These are phyloP conservation scores for Enhydra lutris DNA, from an alignment of 2,113 vertebrate genomes.

Conservation along the genomic window DNA sequence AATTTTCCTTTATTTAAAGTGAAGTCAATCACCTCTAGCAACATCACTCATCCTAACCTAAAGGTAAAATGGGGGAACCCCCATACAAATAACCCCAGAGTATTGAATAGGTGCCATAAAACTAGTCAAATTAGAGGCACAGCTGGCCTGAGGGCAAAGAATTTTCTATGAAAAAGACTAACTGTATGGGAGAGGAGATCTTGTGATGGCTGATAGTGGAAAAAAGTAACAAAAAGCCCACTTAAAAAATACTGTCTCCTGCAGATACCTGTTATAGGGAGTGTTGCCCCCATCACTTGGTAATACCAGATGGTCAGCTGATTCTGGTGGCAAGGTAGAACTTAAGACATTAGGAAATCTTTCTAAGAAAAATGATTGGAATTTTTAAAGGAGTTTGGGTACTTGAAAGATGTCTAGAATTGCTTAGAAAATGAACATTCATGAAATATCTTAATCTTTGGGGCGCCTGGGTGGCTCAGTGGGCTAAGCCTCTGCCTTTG, in stretches of 20 bases:
- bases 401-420: constrained; percentile 24
- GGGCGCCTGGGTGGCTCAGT: no score
- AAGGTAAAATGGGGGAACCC: background rate
- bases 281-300: background rate
- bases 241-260: background rate
- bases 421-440: constrained; percentile 15
- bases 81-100: background rate
- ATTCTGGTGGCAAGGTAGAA: background rate
- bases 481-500: no score
- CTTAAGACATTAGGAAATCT: background rate
- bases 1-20: background rate
- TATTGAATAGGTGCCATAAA: background rate
- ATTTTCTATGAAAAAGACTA: background rate
- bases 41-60: background rate
- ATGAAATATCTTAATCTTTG: constrained; percentile 24
- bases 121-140: background rate
- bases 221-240: background rate
- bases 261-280: background rate
- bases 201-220: background rate
- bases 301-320: background rate
- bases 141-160: background rate
- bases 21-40: background rate
- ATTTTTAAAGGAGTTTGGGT: background rate
- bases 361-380: background rate
- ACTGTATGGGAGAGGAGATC: background rate